These are phyloP conservation scores for Sakesphorus luctuosus DNA, from an alignment of 2,113 vertebrate species.

Conservation along the genomic window DNA sequence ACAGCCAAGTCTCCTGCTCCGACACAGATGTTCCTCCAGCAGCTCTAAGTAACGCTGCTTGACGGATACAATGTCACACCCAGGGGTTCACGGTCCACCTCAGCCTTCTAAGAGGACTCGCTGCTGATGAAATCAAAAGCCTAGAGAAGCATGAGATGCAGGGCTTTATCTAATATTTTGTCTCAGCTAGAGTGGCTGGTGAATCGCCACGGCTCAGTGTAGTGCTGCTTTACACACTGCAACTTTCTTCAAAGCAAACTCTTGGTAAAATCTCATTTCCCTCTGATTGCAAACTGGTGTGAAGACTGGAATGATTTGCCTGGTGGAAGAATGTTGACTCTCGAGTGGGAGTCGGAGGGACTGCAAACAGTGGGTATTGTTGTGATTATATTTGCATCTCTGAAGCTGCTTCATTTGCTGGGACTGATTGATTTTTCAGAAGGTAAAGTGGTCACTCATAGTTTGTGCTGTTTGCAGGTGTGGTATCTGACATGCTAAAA, in stretches of 20 bases:
- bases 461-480: slow-evolving; percentile 58
- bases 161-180: slow-evolving; percentile 55
- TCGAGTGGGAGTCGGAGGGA: slow-evolving; percentile 97
- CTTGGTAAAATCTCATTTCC: slow-evolving; percentile 68
- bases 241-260: slow-evolving; percentile 69
- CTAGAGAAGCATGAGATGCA: slow-evolving; percentile 70
- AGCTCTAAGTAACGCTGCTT: slow-evolving; percentile 33
- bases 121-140: slow-evolving; percentile 72
- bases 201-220: not conserved
- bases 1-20: slow-evolving; percentile 54
- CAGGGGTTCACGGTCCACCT: slow-evolving; percentile 18
- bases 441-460: slow-evolving; percentile 87
- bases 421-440: slow-evolving; percentile 99
- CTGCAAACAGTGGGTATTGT: slow-evolving; percentile 98
- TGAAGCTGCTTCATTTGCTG: slow-evolving; percentile 97
- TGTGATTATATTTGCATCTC: slow-evolving; percentile 94
- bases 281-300: slow-evolving; percentile 49
- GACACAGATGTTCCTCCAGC: slow-evolving; percentile 45
- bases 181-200: slow-evolving; percentile 59
- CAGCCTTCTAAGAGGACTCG: slow-evolving; percentile 41
- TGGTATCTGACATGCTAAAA: slow-evolving; percentile 30
- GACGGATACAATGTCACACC: slow-evolving; percentile 23
- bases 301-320: slow-evolving; percentile 80
- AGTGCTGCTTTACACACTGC: slow-evolving; percentile 48
- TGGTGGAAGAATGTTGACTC: slow-evolving; percentile 85